Conservation (phyloP, 2,888 invertebrate species). For the Heteromurus nitidus region DNA sequence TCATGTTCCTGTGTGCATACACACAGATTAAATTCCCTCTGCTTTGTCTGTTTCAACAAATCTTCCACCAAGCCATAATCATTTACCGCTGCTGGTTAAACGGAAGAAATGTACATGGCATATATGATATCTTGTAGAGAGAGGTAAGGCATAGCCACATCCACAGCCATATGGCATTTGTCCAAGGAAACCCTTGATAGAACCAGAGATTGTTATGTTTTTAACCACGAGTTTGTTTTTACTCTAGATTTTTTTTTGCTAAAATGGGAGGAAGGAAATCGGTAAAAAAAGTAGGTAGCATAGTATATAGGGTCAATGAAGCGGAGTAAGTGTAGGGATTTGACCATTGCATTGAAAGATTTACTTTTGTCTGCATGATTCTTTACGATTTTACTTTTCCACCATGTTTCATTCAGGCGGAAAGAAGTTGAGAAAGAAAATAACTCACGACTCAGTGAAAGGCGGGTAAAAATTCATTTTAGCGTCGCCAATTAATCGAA, state of each 20-base stretch:
- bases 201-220: neutral
- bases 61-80: slow-evolving; percentile 33
- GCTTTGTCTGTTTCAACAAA: slow-evolving; percentile 40
- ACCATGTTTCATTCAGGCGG: no score
- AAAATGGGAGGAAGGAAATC: neutral
- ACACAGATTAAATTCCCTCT: slow-evolving; percentile 8
- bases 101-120: neutral
- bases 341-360: neutral
- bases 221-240: neutral
- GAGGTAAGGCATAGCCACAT: slow-evolving; percentile 2
- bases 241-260: no score
- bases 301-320: no score
- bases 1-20: slow-evolving; percentile 4
- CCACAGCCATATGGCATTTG: slow-evolving; percentile 40
- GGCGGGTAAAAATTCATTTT: no score
- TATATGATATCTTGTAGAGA: neutral
- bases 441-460: no score
- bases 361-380: neutral
- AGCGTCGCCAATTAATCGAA: no score
- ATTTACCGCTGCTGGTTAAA: slow-evolving; percentile 28
- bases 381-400: no score
- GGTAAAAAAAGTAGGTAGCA: no score
- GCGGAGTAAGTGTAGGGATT: neutral
- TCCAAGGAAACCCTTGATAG: slow-evolving; percentile 31
- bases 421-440: no score